These are phyloP conservation scores for Chydorus sphaericus DNA, from an alignment of 2,888 invertebrate genomes.

Conservation along the genomic window DNA sequence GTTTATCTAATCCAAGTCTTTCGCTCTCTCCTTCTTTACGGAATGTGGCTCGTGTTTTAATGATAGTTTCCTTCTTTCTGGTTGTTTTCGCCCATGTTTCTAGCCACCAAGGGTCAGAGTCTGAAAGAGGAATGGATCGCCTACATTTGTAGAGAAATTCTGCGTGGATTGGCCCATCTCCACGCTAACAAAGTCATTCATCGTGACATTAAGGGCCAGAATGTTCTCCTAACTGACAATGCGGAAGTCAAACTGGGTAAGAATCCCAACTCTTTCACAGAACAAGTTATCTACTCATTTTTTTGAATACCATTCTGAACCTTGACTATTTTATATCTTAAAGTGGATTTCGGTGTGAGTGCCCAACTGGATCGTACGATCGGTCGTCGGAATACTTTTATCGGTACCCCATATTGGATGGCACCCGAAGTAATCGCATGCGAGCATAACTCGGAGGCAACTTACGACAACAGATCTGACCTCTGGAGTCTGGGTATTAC, in stretches of 20 bases:
- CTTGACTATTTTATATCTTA: no score
- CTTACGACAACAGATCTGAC: slow-evolving; percentile 93
- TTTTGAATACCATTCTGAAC: no score
- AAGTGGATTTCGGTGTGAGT: slow-evolving; percentile 98
- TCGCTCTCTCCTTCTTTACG: slow-evolving; percentile 16
- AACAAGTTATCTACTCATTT: no score
- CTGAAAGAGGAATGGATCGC: slow-evolving; percentile 99
- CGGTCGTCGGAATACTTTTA: slow-evolving; percentile 96
- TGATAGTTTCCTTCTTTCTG: neutral
- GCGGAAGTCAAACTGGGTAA: slow-evolving; percentile 96
- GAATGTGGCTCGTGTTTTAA: slow-evolving; percentile 12
- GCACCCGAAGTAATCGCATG: slow-evolving; percentile 99
- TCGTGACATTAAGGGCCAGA: slow-evolving; percentile 98
- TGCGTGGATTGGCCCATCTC: slow-evolving; percentile 89
- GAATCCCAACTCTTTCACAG: slow-evolving; percentile 20
- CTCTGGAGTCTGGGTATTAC: slow-evolving; percentile 91
- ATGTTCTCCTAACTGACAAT: slow-evolving; percentile 97
- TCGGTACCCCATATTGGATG: slow-evolving; percentile 98
- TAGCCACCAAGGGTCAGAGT: slow-evolving; percentile 87
- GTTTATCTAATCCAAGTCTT: slow-evolving; percentile 10
- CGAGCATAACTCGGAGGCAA: slow-evolving; percentile 98
- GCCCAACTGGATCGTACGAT: slow-evolving; percentile 98
- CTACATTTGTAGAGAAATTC: slow-evolving; percentile 91
- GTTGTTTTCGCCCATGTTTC: no score
- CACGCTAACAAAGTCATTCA: slow-evolving; percentile 99